These are phyloP conservation scores for Oostethus manadensis DNA, from an alignment of 2,113 vertebrate genomes.

Conservation along the genomic window DNA sequence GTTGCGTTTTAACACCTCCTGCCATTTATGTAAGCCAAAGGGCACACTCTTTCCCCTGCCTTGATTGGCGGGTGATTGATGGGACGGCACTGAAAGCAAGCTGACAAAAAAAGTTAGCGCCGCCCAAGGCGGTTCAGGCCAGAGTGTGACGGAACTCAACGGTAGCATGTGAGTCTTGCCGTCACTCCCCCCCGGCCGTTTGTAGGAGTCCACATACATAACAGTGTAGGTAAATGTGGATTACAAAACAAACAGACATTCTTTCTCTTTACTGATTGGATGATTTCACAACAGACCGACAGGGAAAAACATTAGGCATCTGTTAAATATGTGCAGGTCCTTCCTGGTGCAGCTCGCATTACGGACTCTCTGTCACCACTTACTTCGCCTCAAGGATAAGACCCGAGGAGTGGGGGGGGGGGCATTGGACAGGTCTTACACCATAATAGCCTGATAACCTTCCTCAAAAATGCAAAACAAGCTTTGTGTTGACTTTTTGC, in stretches of 20 bases:
- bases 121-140: not conserved
- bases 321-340: conserved; percentile 6
- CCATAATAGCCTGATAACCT: too few species aligned
- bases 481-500: too few species aligned
- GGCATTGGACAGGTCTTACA: too few species aligned
- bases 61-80: not conserved
- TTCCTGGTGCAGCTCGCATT: not conserved
- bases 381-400: not conserved
- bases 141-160: not conserved
- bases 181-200: not conserved
- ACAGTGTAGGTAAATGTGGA: too few species aligned
- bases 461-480: too few species aligned
- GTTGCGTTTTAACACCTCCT: not conserved
- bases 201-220: too few species aligned
- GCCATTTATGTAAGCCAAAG: not conserved
- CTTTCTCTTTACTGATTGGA: too few species aligned
- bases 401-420: too few species aligned
- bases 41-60: not conserved
- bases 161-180: not conserved
- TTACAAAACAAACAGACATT: too few species aligned
- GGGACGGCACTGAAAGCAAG: not conserved
- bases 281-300: not conserved
- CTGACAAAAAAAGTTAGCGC: not conserved
- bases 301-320: not conserved
- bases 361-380: not conserved